Conservation (phyloP, 2,888 invertebrate genomes). For the Oxycera nigricornis region DNA sequence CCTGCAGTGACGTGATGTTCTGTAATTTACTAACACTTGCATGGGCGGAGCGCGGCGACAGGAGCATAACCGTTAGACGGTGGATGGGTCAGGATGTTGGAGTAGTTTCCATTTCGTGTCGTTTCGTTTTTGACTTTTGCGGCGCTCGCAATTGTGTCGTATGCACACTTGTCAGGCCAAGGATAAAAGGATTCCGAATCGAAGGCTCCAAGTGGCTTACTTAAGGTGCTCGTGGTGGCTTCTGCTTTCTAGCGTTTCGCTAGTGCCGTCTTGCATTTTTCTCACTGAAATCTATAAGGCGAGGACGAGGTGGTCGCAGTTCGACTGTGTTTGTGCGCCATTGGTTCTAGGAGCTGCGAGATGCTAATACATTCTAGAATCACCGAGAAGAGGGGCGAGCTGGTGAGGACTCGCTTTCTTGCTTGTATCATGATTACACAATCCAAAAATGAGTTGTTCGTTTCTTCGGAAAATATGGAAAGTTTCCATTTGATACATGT, state of each 20-base stretch:
- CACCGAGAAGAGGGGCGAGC: not conserved
- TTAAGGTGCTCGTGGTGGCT: constrained; percentile 23
- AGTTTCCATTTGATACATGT: not conserved
- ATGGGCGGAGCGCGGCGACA: not conserved
- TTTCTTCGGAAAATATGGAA: not conserved
- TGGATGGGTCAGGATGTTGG: constrained; percentile 28
- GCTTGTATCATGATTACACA: constrained; percentile 29
- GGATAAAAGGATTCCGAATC: constrained; percentile 35
- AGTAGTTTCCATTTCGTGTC: constrained; percentile 33
- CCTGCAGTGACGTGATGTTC: constrained; percentile 38
- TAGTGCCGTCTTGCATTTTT: constrained; percentile 20
- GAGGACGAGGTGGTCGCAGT: not conserved
- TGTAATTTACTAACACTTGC: constrained; percentile 35
- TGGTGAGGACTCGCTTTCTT: not conserved
- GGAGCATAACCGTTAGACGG: not conserved
- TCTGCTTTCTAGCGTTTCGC: constrained; percentile 29
- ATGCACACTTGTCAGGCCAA: constrained; percentile 36
- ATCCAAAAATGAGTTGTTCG: constrained; percentile 15
- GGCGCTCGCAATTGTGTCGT: constrained; percentile 29
- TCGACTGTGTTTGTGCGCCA: constrained; percentile 18
- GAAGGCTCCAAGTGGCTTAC: constrained; percentile 35
- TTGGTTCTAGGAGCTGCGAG: not conserved
- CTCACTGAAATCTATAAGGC: not conserved
- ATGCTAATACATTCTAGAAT: not conserved
- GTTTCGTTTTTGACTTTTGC: constrained; percentile 36